Conservation (phyloP, 2,888 invertebrate genomes). For the Tanypteryx hageni region DNA sequence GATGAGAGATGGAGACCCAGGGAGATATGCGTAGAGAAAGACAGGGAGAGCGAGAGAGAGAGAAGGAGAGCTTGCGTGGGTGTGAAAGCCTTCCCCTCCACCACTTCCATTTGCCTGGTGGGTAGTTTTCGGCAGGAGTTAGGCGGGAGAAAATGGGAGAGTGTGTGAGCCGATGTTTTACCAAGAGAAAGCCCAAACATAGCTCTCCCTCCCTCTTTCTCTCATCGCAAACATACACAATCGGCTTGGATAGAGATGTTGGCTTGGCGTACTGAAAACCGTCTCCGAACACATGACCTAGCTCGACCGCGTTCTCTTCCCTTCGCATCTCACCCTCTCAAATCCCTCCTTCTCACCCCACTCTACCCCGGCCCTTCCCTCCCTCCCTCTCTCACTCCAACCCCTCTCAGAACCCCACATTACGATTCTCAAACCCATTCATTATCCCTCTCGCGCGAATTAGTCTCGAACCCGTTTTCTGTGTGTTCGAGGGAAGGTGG, state of each 20-base stretch:
- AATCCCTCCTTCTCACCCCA: background rate
- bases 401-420: no score
- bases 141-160: background rate
- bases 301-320: background rate
- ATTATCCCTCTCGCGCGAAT: conserved; percentile 28
- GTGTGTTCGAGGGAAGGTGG: background rate
- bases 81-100: background rate
- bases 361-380: no score
- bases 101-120: background rate
- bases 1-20: no score
- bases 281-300: background rate
- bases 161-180: background rate
- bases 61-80: background rate
- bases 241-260: background rate
- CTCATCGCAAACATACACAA: background rate
- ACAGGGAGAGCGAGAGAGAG: background rate
- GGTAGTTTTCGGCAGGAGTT: background rate
- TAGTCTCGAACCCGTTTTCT: conserved; percentile 7
- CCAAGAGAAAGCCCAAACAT: conserved; percentile 3
- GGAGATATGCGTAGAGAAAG: no score
- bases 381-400: background rate
- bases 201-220: background rate
- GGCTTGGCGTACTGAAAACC: background rate
- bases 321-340: background rate
- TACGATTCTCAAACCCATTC: background rate